Base-by-base conservation (phyloP, 2,797 vertebrate species). In the Iguana delicatissima region DNA sequence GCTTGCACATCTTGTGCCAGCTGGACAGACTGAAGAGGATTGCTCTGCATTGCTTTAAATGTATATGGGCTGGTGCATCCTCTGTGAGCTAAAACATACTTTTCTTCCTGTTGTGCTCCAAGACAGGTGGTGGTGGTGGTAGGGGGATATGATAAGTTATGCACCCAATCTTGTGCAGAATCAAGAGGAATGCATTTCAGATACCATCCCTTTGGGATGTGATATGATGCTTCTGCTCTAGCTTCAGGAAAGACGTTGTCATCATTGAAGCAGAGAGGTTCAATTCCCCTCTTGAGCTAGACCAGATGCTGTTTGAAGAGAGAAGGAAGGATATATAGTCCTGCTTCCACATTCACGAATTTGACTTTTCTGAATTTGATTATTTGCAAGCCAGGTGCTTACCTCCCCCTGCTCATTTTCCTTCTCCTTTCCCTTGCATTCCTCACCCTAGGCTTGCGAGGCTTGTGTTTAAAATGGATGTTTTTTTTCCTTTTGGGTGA, bases 1-100 rank as follows among this genome's bases (percentile, higher is more conserved):
- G 88, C 92, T 89, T 95, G 87, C 38, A 29, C 69, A 1, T 76
- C 93, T 87, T 87, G 16, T 87, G 82, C 89, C 80, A 90, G 86
- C 89, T 50, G 93, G 91, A 69, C 24, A 80, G 91, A 86, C 92
- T 94, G 67, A 94, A 94, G 92, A 90, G 32, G 76, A 92, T 76
- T 12, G 6, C 38, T 93, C 38, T 64, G 57, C 77, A 93, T 80
- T 91, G 81, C 32, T 52, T 83, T 64, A 59, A 69, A 76, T 92
- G 89, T 81, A 76, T 38, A 62, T 92, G 89, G 85, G 74, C 38
- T 77, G 42, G 84, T 72, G 14, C 46, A 3, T 46, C 29, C 0
- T 84, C 57, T 90, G 86, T 94, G 92, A 88, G 80, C 82, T 38
- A 10, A 84, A 77, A 69, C 14, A 26, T 90, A 83, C 59, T 7